Percentiles rank a stretch among this genome's conserved stretches.
Evolutionary conservation across 2,113 vertebrate genomes (phyloP).

Genomic region (Eira barbara): DNA sequence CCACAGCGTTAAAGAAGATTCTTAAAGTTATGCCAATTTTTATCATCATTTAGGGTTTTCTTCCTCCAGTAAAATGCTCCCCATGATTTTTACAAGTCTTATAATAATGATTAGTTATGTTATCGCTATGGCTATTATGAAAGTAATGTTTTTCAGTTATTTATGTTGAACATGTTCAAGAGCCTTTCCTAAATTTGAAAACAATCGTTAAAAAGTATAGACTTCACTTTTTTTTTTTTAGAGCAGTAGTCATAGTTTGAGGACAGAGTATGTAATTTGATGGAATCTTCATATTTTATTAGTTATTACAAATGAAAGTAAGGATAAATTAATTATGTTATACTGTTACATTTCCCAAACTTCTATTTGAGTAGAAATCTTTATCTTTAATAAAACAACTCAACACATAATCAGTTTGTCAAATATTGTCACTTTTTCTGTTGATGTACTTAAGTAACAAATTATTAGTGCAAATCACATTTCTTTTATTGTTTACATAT

Average conservation of each 20-base stretch:
- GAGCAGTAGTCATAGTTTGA: not conserved
- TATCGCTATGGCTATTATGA: not conserved
- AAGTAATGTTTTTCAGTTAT: not conserved
- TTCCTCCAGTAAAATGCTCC: not conserved
- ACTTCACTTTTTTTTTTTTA: not conserved
- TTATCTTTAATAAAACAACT: not conserved
- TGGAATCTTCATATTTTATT: not conserved
- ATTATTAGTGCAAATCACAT: not conserved
- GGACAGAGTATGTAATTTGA: not conserved
- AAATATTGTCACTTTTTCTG: not conserved
- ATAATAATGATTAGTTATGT: not conserved
- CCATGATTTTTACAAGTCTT: not conserved
- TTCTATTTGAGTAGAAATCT: not conserved
- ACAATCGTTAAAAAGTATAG: not conserved
- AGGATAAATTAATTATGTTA: not conserved
- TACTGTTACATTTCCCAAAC: not conserved
- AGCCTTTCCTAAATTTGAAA: not conserved
- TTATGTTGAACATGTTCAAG: not conserved
- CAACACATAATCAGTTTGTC: not conserved
- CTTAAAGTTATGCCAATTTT: slow-evolving; percentile 6
- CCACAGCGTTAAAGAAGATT: slow-evolving; percentile 58
- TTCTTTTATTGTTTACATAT: not conserved
- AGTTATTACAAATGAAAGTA: not conserved
- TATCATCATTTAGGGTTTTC: not conserved
- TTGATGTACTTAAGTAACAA: not conserved